These are phyloP conservation scores for Trachelus tabidus DNA, from an alignment of 2,888 invertebrate genomes.

Conservation along the genomic window DNA sequence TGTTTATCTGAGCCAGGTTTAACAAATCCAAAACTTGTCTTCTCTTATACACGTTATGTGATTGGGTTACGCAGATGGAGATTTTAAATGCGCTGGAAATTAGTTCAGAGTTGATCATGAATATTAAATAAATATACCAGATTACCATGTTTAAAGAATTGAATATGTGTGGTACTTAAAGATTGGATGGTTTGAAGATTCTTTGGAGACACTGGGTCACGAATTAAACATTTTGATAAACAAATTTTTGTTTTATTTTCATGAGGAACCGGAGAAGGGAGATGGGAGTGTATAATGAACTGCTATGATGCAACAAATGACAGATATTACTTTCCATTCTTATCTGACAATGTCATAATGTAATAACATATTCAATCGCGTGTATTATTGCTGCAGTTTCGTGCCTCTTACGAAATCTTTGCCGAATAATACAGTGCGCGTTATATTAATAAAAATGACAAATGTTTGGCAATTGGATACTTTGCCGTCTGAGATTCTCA, in stretches of 20 bases:
- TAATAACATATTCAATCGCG: background rate
- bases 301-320: background rate
- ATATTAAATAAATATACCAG: too few relatives aligned
- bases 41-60: background rate
- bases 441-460: conserved; percentile 45
- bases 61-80: too few relatives aligned
- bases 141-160: too few relatives aligned
- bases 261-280: background rate
- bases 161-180: too few relatives aligned
- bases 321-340: background rate
- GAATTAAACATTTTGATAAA: background rate
- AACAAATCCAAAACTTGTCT: background rate
- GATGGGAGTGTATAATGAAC: background rate
- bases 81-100: too few relatives aligned
- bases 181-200: background rate
- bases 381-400: background rate
- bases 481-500: conserved; percentile 68
- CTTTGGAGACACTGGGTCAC: background rate
- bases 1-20: background rate
- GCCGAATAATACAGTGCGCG: background rate
- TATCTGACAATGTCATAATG: background rate
- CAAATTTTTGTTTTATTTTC: background rate
- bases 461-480: conserved; percentile 48
- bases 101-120: too few relatives aligned
- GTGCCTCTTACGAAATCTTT: background rate